A percentile compares a stretch with the other conserved stretches of the same genome.
Conservation (phyloP, 2,113 vertebrate species). For the Sturnira hondurensis region DNA sequence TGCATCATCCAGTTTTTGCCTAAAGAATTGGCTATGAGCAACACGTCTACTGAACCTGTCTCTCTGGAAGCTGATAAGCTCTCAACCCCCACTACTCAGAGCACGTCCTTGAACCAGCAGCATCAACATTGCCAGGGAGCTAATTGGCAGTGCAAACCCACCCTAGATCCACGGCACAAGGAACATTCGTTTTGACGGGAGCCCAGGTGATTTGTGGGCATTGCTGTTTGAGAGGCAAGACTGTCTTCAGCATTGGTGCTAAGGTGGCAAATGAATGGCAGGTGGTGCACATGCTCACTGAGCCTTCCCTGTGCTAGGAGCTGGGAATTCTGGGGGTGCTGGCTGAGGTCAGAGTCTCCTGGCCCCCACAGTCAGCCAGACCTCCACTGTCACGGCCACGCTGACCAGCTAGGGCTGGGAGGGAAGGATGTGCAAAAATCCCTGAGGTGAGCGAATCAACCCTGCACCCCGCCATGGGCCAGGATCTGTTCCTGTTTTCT, state of each 20-base stretch:
- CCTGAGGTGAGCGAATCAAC: background rate
- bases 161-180: background rate
- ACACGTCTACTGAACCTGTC: no score
- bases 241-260: background rate
- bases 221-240: rapidly evolving
- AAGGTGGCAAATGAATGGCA: background rate
- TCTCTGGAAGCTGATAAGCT: background rate
- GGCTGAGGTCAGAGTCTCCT: background rate
- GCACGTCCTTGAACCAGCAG: background rate
- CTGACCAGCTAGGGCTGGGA: background rate
- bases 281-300: rapidly evolving
- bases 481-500: background rate
- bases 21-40: background rate
- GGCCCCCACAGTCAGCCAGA: background rate
- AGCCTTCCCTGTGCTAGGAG: background rate
- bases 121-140: background rate
- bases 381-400: rapidly evolving
- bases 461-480: no score
- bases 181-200: background rate
- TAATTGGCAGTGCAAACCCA: background rate
- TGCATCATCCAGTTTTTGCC: background rate
- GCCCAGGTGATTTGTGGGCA: background rate
- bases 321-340: background rate
- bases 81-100: background rate
- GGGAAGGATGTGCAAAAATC: no score